A percentile compares a stretch with the other conserved stretches of the same genome.
Evolutionary conservation across 2,113 vertebrate species (phyloP).

Genomic region (Globicephala melas): DNA sequence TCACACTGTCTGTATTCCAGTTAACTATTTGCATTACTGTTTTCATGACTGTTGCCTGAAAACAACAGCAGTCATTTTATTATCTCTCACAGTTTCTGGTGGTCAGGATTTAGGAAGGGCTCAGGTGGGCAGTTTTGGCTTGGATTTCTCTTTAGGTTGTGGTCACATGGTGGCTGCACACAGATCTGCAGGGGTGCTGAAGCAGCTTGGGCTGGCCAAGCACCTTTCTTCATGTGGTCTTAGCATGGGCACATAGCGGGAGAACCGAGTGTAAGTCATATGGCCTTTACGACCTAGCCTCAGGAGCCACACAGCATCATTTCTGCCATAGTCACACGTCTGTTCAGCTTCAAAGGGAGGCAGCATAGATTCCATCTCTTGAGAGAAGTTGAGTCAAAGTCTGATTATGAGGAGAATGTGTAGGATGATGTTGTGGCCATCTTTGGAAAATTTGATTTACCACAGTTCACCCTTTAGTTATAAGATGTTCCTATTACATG

Average conservation of each 20-base stretch:
- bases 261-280: accelerated
- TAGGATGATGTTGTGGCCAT: background rate
- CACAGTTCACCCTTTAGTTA: background rate
- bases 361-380: background rate
- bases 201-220: background rate
- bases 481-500: background rate
- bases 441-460: background rate
- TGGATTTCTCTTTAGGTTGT: background rate
- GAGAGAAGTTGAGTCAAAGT: background rate
- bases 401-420: background rate
- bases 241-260: background rate
- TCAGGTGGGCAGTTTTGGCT: background rate
- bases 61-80: background rate
- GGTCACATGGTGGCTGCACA: background rate
- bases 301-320: background rate
- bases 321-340: background rate
- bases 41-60: background rate
- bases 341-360: background rate
- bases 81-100: background rate
- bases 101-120: background rate
- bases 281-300: background rate
- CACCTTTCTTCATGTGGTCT: background rate
- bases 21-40: background rate
- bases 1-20: background rate
- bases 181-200: background rate